Percentiles rank a stretch among this genome's conserved stretches.
phyloP scores from a whole-genome alignment of 2,113 vertebrate genomes.

The Grus americana region DNA sequence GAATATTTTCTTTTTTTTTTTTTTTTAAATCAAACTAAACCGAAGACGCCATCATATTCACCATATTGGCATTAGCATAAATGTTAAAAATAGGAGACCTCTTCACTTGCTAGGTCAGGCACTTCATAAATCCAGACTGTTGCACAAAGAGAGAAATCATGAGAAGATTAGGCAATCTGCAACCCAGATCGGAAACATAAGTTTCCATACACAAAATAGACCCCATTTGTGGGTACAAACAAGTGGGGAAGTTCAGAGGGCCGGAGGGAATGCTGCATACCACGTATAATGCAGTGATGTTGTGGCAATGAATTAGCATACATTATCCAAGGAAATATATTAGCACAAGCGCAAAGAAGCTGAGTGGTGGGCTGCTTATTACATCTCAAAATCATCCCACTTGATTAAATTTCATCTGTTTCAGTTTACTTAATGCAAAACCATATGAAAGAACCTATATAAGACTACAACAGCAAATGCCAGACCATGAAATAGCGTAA shows the following conservation, averaged over 20 bases:
- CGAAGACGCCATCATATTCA: background rate
- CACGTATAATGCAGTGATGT: background rate
- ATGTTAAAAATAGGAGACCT: background rate
- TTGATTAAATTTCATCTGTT: background rate
- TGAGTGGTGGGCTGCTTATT: background rate
- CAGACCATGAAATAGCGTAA: background rate
- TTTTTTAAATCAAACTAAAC: background rate
- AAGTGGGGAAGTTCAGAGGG: background rate
- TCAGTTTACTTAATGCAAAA: background rate
- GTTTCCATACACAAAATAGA: background rate
- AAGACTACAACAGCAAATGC: background rate
- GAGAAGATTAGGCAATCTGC: background rate
- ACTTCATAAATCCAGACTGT: background rate
- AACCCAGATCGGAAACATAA: background rate
- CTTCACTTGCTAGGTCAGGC: background rate
- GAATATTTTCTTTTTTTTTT: background rate
- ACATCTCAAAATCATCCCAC: background rate
- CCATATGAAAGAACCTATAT: background rate
- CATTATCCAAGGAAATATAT: background rate
- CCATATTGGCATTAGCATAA: background rate
- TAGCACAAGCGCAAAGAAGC: background rate
- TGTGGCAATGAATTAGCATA: background rate
- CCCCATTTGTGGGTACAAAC: background rate
- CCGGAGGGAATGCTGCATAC: background rate
- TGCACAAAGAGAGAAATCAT: background rate